Evolutionary conservation across 2,888 invertebrate genomes (phyloP).

Genomic region (Erebia palarica): DNA sequence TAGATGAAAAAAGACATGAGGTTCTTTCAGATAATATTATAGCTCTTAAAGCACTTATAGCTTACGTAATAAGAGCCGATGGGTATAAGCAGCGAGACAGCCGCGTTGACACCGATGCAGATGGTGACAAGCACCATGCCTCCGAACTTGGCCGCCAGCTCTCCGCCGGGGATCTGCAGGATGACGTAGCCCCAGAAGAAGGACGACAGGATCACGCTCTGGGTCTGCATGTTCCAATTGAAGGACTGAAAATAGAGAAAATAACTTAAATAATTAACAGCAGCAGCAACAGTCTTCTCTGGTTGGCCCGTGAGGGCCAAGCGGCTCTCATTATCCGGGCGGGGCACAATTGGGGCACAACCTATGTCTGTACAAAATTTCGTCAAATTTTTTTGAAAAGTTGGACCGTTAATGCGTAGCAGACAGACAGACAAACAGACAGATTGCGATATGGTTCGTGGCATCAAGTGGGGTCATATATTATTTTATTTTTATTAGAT

Average conservation of each 20-base stretch:
- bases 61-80: constrained; percentile 60
- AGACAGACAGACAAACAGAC: too few relatives aligned
- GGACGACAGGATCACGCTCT: constrained; percentile 77
- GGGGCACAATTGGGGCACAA: too few relatives aligned
- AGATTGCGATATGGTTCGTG: neutral
- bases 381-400: too few relatives aligned
- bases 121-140: constrained; percentile 83
- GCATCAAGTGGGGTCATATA: neutral
- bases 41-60: constrained; percentile 44
- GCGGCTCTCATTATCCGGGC: too few relatives aligned
- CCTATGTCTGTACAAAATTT: too few relatives aligned
- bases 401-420: too few relatives aligned
- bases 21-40: too few relatives aligned
- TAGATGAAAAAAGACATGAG: too few relatives aligned
- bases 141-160: constrained; percentile 86
- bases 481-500: too few relatives aligned
- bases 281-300: too few relatives aligned
- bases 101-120: constrained; percentile 61
- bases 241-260: constrained; percentile 52
- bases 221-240: constrained; percentile 79
- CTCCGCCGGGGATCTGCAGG: constrained; percentile 86
- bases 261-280: too few relatives aligned
- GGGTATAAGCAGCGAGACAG: constrained; percentile 63
- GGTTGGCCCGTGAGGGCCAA: too few relatives aligned
- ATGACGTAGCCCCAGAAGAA: constrained; percentile 86